Percentiles rank a stretch among this genome's conserved stretches.
Conservation (phyloP, 2,888 invertebrate genomes). For the Drosophila fungiperda region DNA sequence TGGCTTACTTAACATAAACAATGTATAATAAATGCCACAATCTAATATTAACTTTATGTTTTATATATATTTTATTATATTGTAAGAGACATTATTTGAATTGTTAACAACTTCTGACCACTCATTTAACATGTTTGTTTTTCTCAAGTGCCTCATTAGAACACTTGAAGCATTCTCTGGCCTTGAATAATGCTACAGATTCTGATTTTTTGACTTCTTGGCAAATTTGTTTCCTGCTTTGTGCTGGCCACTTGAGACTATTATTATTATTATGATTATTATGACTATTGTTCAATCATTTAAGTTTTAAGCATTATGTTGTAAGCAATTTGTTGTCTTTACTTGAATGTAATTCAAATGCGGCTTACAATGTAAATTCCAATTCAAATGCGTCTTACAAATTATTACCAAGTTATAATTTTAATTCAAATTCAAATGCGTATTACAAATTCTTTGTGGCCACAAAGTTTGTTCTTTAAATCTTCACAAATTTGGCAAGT, state of each 20-base stretch:
- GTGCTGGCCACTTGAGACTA: constrained; percentile 43
- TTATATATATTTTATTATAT: neutral
- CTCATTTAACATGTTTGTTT: constrained; percentile 48
- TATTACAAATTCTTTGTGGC: constrained; percentile 2
- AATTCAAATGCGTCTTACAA: constrained; percentile 29
- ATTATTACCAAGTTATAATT: constrained; percentile 16
- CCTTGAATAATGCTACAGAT: constrained; percentile 61
- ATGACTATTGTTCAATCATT: constrained; percentile 23
- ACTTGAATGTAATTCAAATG: constrained; percentile 28
- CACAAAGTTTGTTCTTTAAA: neutral
- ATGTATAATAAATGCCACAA: constrained; percentile 8
- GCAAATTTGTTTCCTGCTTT: constrained; percentile 63
- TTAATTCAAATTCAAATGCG: constrained; percentile 13
- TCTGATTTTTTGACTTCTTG: constrained; percentile 16
- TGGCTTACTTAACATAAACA: constrained; percentile 12
- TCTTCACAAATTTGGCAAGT: constrained; percentile 2
- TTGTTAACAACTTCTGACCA: constrained; percentile 26
- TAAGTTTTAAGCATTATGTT: constrained; percentile 29
- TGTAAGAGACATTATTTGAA: constrained; percentile 8
- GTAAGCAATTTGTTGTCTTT: constrained; percentile 5
- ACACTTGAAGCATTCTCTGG: constrained; percentile 48
- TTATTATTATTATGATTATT: constrained; percentile 24
- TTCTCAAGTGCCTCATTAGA: constrained; percentile 39
- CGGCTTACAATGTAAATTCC: constrained; percentile 17
- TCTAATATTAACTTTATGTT: neutral